Conservation (phyloP, 2,113 vertebrate genomes). For the Lontra canadensis region DNA sequence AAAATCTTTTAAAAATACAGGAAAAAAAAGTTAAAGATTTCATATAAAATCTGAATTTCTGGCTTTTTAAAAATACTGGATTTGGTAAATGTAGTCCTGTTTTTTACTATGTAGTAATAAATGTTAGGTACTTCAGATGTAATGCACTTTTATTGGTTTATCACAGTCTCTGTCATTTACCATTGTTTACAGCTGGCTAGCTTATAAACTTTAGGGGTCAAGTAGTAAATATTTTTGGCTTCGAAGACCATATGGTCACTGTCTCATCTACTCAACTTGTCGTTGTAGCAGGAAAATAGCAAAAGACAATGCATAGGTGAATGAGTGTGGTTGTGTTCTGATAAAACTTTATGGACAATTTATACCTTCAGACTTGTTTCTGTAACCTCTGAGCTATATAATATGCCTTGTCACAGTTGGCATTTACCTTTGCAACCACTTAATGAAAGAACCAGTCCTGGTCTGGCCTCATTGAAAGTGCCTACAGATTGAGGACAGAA, state of each 20-base stretch:
- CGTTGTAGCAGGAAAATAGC: neutral
- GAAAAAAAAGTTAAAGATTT: neutral
- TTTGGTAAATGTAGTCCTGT: neutral
- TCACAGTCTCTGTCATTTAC: neutral
- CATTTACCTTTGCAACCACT: neutral
- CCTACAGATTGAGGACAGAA: neutral
- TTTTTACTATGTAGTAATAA: neutral
- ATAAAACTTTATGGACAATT: neutral
- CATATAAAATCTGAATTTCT: neutral
- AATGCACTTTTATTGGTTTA: neutral
- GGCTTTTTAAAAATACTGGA: neutral
- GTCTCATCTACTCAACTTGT: neutral
- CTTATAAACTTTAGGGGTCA: neutral
- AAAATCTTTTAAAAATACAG: too few species aligned
- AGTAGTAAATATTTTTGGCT: neutral
- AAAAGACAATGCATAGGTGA: neutral
- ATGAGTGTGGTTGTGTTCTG: neutral
- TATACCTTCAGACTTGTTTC: too few species aligned
- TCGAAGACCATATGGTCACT: neutral
- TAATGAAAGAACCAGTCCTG: neutral
- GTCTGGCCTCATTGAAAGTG: neutral
- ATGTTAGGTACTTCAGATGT: neutral
- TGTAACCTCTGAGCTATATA: neutral
- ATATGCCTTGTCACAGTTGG: neutral
- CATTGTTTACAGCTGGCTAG: neutral